Evolutionary conservation across 2,888 invertebrate species (phyloP).

Genomic region (Lampropteryx suffumata): DNA sequence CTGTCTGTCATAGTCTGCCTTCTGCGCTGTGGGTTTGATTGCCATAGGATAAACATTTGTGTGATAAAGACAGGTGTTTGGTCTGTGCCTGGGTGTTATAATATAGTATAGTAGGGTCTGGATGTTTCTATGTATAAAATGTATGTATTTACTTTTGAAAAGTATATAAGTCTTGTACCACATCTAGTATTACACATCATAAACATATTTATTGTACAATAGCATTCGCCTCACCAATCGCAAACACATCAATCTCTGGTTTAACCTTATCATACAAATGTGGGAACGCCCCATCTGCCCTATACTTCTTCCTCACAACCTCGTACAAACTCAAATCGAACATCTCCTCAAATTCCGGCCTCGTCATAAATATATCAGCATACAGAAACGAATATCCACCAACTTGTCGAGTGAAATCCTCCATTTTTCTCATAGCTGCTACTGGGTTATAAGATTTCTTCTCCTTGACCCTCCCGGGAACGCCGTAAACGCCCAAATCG

Average conservation of each 20-base stretch:
- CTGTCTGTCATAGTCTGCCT: no score
- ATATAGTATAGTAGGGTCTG: no score
- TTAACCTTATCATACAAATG: conserved; percentile 86
- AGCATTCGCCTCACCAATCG: conserved; percentile 72
- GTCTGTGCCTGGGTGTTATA: no score
- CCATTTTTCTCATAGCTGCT: conserved; percentile 86
- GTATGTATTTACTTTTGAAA: no score
- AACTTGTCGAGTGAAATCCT: conserved; percentile 85
- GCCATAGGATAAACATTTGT: no score
- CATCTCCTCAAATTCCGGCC: conserved; percentile 85
- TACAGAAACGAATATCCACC: conserved; percentile 88
- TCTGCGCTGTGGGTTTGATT: no score
- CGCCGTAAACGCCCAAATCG: conserved; percentile 87
- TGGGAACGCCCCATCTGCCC: conserved; percentile 84
- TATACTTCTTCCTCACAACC: conserved; percentile 81
- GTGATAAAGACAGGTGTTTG: no score
- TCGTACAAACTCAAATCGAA: conserved; percentile 86
- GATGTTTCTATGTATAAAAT: no score
- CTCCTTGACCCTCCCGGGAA: conserved; percentile 84
- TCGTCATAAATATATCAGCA: conserved; percentile 87
- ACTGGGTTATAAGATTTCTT: conserved; percentile 85
- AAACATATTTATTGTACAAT: conserved; percentile 35
- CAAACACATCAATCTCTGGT: conserved; percentile 85
- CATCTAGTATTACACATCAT: no score
- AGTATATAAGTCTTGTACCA: no score